These are phyloP conservation scores for Microcebus murinus DNA, from an alignment of 2,113 vertebrate genomes.

Conservation along the genomic window DNA sequence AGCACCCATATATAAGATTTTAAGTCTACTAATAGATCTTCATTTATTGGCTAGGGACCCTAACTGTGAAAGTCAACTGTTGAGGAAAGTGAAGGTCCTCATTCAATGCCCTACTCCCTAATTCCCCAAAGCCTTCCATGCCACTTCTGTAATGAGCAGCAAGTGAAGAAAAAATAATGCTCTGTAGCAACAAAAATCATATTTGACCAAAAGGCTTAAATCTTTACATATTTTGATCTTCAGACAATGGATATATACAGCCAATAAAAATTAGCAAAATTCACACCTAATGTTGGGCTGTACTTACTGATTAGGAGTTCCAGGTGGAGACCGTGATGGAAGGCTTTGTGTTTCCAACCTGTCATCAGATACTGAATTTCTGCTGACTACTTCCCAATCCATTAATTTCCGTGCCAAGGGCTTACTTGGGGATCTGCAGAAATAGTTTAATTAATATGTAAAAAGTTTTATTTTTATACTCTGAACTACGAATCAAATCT, in stretches of 20 bases:
- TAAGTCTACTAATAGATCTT: background rate
- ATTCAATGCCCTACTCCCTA: background rate
- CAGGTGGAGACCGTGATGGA: conserved; percentile 97
- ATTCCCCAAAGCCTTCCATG: background rate
- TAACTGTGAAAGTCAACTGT: background rate
- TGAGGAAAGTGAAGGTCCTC: background rate
- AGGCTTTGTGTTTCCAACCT: conserved; percentile 98
- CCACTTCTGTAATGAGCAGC: background rate
- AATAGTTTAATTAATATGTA: conserved; percentile 63
- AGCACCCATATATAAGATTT: conserved; percentile 1
- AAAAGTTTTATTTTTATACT: conserved; percentile 4
- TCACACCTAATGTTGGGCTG: background rate
- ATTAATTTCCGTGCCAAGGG: conserved; percentile 94
- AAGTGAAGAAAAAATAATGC: conserved; percentile 25
- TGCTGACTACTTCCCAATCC: conserved; percentile 97
- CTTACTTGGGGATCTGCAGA: conserved; percentile 95
- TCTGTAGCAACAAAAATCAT: background rate
- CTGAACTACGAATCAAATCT: background rate
- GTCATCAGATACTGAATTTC: conserved; percentile 96
- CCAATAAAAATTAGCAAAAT: conserved; percentile 34
- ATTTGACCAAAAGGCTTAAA: background rate
- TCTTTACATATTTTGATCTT: background rate
- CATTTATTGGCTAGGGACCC: background rate
- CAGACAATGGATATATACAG: background rate
- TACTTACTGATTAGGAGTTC: conserved; percentile 97